Percentiles rank a stretch among this genome's conserved stretches.
phyloP scores from a whole-genome alignment of 2,888 invertebrate genomes.

The Coenonympha glycerion region DNA sequence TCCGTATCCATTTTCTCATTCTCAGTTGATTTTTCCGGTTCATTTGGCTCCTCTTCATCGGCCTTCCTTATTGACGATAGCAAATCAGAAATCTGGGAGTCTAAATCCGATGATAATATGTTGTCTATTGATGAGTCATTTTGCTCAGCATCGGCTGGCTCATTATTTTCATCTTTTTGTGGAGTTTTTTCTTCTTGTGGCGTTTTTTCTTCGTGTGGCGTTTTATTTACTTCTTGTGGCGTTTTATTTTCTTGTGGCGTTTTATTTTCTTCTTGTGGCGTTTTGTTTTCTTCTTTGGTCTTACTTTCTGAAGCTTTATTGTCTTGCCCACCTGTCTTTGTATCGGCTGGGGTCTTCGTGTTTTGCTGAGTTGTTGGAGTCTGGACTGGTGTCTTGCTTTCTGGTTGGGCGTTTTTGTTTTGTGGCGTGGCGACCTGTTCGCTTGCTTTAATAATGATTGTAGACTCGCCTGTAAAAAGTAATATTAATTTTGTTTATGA shows the following conservation, averaged over 20 bases:
- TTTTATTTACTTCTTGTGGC: background rate
- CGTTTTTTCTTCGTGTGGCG: background rate
- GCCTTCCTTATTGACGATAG: constrained; percentile 39
- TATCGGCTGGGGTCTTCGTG: background rate
- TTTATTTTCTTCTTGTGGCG: background rate
- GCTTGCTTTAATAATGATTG: constrained; percentile 41
- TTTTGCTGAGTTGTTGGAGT: background rate
- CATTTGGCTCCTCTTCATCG: constrained; percentile 1
- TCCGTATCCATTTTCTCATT: background rate
- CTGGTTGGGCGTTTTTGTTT: constrained; percentile 1
- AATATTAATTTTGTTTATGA: too few relatives aligned
- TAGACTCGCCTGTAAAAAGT: constrained; percentile 37
- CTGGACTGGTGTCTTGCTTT: background rate
- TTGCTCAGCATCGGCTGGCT: background rate
- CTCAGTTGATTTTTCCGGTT: background rate
- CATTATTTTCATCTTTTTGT: background rate
- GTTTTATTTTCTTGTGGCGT: background rate
- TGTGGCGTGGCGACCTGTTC: constrained; percentile 27
- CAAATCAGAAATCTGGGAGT: constrained; percentile 50
- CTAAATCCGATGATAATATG: constrained; percentile 31
- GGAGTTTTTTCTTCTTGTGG: background rate
- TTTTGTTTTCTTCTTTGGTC: constrained; percentile 1
- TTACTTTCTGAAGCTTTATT: background rate
- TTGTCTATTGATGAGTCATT: background rate
- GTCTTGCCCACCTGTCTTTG: background rate